Base-by-base conservation (phyloP, 2,113 vertebrate species). In the Scartelaos histophorus region DNA sequence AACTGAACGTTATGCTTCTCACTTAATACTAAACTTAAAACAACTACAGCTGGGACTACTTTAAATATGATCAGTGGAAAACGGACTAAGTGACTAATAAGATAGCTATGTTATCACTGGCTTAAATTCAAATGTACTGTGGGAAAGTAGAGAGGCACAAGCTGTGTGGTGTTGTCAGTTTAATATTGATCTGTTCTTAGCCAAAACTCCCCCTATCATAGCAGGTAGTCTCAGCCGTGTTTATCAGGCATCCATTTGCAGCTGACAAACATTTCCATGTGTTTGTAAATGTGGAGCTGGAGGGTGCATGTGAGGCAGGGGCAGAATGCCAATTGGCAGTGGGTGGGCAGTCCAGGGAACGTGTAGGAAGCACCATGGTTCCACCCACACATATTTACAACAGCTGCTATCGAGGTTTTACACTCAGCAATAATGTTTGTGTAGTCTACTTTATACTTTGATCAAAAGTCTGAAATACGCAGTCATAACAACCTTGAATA, bases 311-410 rank as follows among this genome's bases (percentile, higher is more conserved):
- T 74, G 65, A 83, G 57, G 29, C 45, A 71, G 21, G 35, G 79
- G 80, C 74, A 22, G 66, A 46, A 22, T 0, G 76, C 85, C 85
- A 89, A 66, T 76, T 83, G 78, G 87, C 78, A 62, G 66, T 56
- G 22, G 12, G 62, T 64, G 70, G 75, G 67, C 19, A 69, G 84
- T 83, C 70, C 67, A 56, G 53, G 45, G 73, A 76, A 67, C 60
- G 64, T 74, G 69, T 75, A 67, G 70, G 78, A 68, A 67, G 45
- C 53, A 54, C 51, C 67, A 58, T 74, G 21, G 66, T 66, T 73
- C 74, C 71, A 74, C 71, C 67, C 60, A 67, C 13, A 73, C 57
- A 73, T 75, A 75, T 69, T 66, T 65, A 29, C 51, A 79, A 47
- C 67, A 76, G 66, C 70, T 65, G 60, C 66, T 49, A 65, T 68